Base-by-base conservation (phyloP, 2,797 vertebrate genomes). In the Florisuga fusca region DNA sequence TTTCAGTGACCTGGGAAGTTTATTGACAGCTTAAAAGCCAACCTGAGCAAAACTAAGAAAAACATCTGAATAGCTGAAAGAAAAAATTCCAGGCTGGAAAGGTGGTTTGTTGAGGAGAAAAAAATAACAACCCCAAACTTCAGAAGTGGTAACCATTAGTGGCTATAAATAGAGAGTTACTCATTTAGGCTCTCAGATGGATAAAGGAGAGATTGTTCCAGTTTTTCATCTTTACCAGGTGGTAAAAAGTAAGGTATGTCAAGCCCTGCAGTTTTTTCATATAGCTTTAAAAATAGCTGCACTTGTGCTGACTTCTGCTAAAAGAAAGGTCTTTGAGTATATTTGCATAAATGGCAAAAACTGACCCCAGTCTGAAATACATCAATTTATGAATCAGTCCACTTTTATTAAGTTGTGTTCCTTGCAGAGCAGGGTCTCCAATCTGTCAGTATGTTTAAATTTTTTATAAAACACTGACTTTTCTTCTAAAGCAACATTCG, bases 111-210 rank as follows among this genome's bases (percentile, higher is more conserved):
- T 68, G 66, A 90, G 50, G 55, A 81, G 57, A 41, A 92, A 85
- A 83, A 95, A 90, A 66, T 61, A 84, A 48, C 14, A 41, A 41
- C 81, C 95, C 90, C 63, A 61, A 84, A 48, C 31, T 86, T 95
- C 95, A 94, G 93, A 96, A 95, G 87, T 81, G 87, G 76, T 94
- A 94, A 92, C 88, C 63, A 68, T 86, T 94, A 89, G 67, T 88
- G 58, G 55, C 95, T 98, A 92, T 96, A 97, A 97, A 97, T 97
- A 96, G 67, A 75, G 68, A 75, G 68, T 93, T 90, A 92, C 93
- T 96, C 57, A 84, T 92, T 95, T 95, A 78, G 34, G 59, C 68
- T 76, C 23, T 90, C 38, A 67, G 93, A 80, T 0, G 41, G 81
- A 76, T 96, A 85, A 91, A 93, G 90, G 87, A 79, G 83, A 83